A percentile compares a stretch with the other conserved stretches of the same genome.
Evolutionary conservation across 1,140 invertebrate genomes (phyloP).

Genomic region (Bombus ignitus): DNA sequence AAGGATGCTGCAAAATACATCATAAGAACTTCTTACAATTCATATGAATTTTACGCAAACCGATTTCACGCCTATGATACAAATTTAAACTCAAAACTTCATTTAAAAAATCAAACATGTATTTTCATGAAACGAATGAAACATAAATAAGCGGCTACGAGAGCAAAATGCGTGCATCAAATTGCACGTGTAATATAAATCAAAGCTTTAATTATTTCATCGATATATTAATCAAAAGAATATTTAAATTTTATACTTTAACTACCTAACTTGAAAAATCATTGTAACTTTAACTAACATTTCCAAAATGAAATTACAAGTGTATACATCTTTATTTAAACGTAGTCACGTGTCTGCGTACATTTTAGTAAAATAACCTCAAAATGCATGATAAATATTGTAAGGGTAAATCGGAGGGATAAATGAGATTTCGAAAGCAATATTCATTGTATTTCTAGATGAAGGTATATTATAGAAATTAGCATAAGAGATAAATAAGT

Average conservation of each 20-base stretch:
- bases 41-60: background rate
- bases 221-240: background rate
- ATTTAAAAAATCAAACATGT: background rate
- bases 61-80: background rate
- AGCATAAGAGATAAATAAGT: background rate
- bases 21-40: background rate
- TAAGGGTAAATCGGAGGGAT: too few species aligned
- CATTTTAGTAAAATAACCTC: slow-evolving; percentile 14
- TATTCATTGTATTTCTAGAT: background rate
- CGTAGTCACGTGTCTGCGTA: slow-evolving; percentile 17
- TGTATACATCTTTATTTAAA: background rate
- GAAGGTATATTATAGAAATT: background rate
- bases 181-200: background rate
- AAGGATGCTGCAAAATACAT: background rate
- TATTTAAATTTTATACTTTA: background rate
- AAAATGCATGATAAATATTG: background rate
- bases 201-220: background rate
- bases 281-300: background rate
- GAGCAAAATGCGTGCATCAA: background rate
- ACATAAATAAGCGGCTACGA: background rate
- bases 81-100: background rate
- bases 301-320: background rate
- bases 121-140: background rate
- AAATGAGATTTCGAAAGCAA: background rate
- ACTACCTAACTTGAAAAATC: background rate